Percentiles rank a stretch among this genome's conserved stretches.
These are phyloP conservation scores for Cheirogaleus medius DNA, from an alignment of 2,113 vertebrate genomes.

Conservation along the genomic window DNA sequence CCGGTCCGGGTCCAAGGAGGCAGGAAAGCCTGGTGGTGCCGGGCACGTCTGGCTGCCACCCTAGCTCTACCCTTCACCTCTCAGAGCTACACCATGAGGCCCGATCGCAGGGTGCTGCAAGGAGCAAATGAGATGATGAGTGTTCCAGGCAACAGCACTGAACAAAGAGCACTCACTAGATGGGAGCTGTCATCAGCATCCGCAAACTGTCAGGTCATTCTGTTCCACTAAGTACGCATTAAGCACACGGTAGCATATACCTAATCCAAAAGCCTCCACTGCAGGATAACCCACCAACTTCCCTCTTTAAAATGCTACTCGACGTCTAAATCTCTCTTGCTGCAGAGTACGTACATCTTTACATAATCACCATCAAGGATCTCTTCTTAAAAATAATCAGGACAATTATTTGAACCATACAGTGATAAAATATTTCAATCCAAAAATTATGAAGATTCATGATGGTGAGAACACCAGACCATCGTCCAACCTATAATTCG, in stretches of 20 bases:
- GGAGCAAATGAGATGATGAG: not conserved
- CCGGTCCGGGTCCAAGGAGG: not conserved
- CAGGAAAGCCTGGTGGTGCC: not conserved
- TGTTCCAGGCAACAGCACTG: not conserved
- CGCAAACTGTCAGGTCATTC: not conserved
- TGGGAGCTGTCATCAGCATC: not conserved
- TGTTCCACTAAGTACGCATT: fast-evolving
- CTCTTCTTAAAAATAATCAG: not conserved
- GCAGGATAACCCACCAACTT: not conserved
- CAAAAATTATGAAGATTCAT: not conserved
- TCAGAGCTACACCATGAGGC: not conserved
- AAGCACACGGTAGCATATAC: not conserved
- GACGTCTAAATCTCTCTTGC: not conserved
- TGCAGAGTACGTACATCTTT: not conserved
- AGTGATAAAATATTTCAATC: not conserved
- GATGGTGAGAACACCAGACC: not conserved
- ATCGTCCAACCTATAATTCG: not conserved
- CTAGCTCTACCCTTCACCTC: not conserved
- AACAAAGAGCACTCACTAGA: not conserved
- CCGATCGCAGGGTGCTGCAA: fast-evolving
- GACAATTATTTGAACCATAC: not conserved
- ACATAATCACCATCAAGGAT: not conserved
- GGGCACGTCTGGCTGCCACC: not conserved
- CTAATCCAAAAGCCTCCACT: not conserved
- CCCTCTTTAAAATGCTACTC: not conserved